Conservation (phyloP, 2,113 vertebrate species). For the Bolborhynchus lineola region DNA sequence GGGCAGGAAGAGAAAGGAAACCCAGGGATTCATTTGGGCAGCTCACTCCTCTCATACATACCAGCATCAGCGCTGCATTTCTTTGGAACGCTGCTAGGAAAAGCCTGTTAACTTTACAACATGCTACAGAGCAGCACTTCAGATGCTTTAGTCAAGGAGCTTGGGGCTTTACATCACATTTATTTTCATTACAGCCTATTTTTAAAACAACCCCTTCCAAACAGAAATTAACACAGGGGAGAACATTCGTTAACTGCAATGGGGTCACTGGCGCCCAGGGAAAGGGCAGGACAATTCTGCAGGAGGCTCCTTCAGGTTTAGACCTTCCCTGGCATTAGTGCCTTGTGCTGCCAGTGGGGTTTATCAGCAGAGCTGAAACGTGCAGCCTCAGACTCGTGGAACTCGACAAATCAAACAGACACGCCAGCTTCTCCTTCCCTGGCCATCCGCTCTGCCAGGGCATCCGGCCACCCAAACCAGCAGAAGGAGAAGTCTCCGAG, state of each 20-base stretch:
- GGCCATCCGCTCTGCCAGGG: not conserved
- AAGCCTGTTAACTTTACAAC: not conserved
- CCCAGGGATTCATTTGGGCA: not conserved
- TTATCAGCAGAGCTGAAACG: not conserved
- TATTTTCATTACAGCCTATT: not conserved
- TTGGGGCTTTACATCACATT: not conserved
- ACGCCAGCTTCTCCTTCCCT: rapidly evolving
- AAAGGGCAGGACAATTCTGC: not conserved
- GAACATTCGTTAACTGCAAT: not conserved
- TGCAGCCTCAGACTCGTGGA: not conserved
- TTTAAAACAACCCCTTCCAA: not conserved
- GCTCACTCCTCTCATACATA: not conserved
- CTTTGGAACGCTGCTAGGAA: not conserved
- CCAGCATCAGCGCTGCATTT: not conserved
- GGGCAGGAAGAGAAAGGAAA: not conserved
- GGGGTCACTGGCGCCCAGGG: not conserved
- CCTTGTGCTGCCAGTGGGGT: not conserved
- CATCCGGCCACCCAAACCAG: not conserved
- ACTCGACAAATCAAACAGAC: not conserved
- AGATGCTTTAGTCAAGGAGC: not conserved
- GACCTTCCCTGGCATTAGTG: not conserved
- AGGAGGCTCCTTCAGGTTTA: not conserved
- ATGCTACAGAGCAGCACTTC: not conserved
- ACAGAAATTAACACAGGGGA: not conserved
- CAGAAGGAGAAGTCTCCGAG: not conserved